Base-by-base conservation (phyloP, 2,888 invertebrate genomes). In the Thereva unica region DNA sequence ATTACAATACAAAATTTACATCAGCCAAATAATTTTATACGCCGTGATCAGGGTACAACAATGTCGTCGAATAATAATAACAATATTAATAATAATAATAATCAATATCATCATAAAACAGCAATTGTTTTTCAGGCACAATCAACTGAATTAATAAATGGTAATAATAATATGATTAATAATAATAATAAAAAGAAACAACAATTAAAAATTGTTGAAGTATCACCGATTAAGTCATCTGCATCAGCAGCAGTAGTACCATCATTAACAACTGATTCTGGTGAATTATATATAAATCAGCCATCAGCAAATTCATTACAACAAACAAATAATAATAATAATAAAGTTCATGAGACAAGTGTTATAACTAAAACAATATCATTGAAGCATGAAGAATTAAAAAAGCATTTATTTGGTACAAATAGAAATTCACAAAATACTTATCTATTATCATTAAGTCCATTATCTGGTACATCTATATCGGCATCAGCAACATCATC, bases 331-430 rank as follows among this genome's bases (percentile, higher is more conserved):
- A 34, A 35, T 9, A 2, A 37, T 8, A n/a, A 45, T 38, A 1
- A 23, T 34, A 55, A n/a, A 35, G 41, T 52, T 9, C 65, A 47
- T 40, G 63, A 40, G n/a, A 54, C 47, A 40, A 56, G 55, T 34
- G 65, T 54, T 5, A 59, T 45, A 3, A 50, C 45, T 37, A 45
- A 34, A 40, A 23, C 37, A 10, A 38, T 8, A 6, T 23, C 44
- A n/a, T 35, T 8, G 49, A 45, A 23, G 50, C 40, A n/a, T 38
- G 37, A 53, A 41, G 57, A n/a, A 54, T 54, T 66, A 83, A 83
- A 71, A 82, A 5, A n/a, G 10, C 47, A 7, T 5, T 47, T n/a
- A 12, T 5, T n/a, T 23, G 23, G 23, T 23, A 23, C 23, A 23
- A 23, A 23, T 23, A 23, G 23, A 23, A 23, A 23, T 23, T 2